phyloP scores from a whole-genome alignment of 2,113 vertebrate species.

The Austrofundulus limnaeus region DNA sequence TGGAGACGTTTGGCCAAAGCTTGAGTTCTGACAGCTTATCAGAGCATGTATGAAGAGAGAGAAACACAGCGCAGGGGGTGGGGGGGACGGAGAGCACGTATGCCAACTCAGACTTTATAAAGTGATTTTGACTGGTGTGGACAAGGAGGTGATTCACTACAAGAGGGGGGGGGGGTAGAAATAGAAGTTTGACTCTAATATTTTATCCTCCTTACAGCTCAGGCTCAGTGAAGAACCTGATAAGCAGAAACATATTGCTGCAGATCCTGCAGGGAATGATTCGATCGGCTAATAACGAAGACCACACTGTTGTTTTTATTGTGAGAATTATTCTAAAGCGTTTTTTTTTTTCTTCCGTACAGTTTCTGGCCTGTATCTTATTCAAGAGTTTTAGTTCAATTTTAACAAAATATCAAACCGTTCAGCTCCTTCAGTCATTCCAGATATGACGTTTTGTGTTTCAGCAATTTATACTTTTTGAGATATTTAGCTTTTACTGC shows the following conservation, averaged over 20 bases:
- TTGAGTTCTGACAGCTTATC: slow-evolving; percentile 56
- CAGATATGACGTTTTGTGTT: too few relatives aligned
- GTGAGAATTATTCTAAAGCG: too few relatives aligned
- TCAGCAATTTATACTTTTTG: too few relatives aligned
- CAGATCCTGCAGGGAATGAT: slow-evolving; percentile 22
- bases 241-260: slow-evolving; percentile 48
- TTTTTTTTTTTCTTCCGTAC: too few relatives aligned
- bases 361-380: too few relatives aligned
- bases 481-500: too few relatives aligned
- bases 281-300: slow-evolving; percentile 33
- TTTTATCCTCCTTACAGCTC: slow-evolving; percentile 19
- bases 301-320: too few relatives aligned
- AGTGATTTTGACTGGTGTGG: slow-evolving; percentile 46
- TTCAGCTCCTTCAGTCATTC: too few relatives aligned
- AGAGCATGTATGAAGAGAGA: slow-evolving; percentile 24
- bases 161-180: slow-evolving; percentile 3
- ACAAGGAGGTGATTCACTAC: slow-evolving; percentile 53
- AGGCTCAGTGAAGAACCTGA: slow-evolving; percentile 17
- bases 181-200: neutral
- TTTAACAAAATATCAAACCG: too few relatives aligned
- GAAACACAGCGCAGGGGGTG: slow-evolving; percentile 15
- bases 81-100: slow-evolving; percentile 25
- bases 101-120: slow-evolving; percentile 53
- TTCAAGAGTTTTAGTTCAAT: too few relatives aligned
- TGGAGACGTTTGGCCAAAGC: slow-evolving; percentile 45